phyloP scores from a whole-genome alignment of 2,888 invertebrate genomes.

The Vesta saturnalis region DNA sequence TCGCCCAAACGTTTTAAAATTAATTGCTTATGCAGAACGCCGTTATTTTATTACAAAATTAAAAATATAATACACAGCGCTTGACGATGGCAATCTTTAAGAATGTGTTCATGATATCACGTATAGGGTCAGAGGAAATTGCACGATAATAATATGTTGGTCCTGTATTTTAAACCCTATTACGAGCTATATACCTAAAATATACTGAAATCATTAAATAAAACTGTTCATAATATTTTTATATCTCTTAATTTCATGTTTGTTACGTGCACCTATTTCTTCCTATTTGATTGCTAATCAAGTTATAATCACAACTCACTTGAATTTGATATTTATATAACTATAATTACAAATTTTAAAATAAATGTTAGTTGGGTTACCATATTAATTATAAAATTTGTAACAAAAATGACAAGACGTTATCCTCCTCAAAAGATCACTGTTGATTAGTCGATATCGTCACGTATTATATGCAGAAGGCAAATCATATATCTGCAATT shows the following conservation, averaged over 20 bases:
- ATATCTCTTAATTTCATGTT: constrained; percentile 20
- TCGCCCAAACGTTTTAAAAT: constrained; percentile 62
- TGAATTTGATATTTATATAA: constrained; percentile 12
- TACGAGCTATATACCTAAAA: constrained; percentile 44
- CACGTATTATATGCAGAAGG: constrained; percentile 24
- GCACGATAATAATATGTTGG: constrained; percentile 57
- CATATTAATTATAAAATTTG: constrained; percentile 22
- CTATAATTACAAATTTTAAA: constrained; percentile 17
- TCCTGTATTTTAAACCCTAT: constrained; percentile 54
- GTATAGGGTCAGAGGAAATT: constrained; percentile 53
- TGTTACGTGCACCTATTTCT: not conserved
- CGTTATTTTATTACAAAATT: constrained; percentile 61
- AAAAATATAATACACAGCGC: constrained; percentile 54
- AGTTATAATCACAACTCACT: not conserved
- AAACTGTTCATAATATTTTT: constrained; percentile 18
- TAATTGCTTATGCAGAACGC: constrained; percentile 58
- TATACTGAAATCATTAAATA: constrained; percentile 25
- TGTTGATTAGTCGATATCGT: constrained; percentile 30
- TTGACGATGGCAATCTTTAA: constrained; percentile 49
- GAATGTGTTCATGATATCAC: constrained; percentile 53
- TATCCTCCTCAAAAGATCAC: constrained; percentile 20
- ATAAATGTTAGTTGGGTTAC: constrained; percentile 11
- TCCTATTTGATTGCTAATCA: not conserved
- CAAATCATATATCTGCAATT: constrained; percentile 21
- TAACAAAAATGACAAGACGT: constrained; percentile 29